phyloP scores from a whole-genome alignment of 2,888 invertebrate genomes.

The Furcula furcula region DNA sequence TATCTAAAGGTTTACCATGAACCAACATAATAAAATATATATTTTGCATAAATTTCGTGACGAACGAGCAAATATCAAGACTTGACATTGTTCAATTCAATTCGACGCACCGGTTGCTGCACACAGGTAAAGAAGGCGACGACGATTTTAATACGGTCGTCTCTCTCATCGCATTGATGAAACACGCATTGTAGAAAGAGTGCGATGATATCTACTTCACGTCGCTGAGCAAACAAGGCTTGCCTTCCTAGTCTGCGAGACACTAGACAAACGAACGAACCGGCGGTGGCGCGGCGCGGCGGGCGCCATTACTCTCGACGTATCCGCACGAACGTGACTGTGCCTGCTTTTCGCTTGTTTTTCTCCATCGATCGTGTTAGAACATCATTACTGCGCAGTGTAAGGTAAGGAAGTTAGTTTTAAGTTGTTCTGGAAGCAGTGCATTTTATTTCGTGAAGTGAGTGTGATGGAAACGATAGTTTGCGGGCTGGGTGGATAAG shows the following conservation, averaged over 20 bases:
- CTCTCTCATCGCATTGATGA: slow-evolving; percentile 35
- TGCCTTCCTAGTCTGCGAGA: slow-evolving; percentile 73
- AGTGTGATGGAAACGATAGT: slow-evolving; percentile 41
- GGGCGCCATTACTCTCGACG: slow-evolving; percentile 74
- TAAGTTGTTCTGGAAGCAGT: slow-evolving; percentile 68
- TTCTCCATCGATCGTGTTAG: slow-evolving; percentile 71
- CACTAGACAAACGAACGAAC: slow-evolving; percentile 68
- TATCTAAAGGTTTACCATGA: slow-evolving; percentile 8
- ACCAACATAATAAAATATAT: slow-evolving; percentile 30
- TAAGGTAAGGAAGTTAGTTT: slow-evolving; percentile 73
- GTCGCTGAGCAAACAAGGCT: slow-evolving; percentile 76
- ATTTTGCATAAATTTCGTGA: slow-evolving; percentile 61
- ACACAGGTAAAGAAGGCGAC: slow-evolving; percentile 57
- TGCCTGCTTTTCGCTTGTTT: slow-evolving; percentile 71
- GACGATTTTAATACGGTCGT: slow-evolving; percentile 31
- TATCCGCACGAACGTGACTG: slow-evolving; percentile 76
- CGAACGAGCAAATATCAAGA: slow-evolving; percentile 56
- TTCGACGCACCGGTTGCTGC: slow-evolving; percentile 70
- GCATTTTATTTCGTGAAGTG: slow-evolving; percentile 57
- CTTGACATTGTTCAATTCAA: slow-evolving; percentile 66
- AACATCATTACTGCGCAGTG: slow-evolving; percentile 78
- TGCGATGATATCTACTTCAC: slow-evolving; percentile 48
- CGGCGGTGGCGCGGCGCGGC: slow-evolving; percentile 43
- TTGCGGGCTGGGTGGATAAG: slow-evolving; percentile 50
- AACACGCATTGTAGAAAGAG: slow-evolving; percentile 35